phyloP scores from a whole-genome alignment of 2,888 invertebrate species.

The Thelaira solivaga region DNA sequence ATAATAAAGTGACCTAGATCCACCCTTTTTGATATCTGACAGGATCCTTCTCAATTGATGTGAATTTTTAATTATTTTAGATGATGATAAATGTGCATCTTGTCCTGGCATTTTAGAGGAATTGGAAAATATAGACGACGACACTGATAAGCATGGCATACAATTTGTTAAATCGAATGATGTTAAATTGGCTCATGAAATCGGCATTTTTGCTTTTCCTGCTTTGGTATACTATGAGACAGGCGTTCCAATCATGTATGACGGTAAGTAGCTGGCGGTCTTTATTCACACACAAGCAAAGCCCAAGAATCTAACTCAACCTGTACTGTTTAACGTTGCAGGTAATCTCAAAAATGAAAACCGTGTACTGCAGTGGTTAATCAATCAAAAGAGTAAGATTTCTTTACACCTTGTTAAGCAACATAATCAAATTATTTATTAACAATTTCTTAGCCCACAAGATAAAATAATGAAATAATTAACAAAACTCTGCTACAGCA shows the following conservation, averaged over 20 bases:
- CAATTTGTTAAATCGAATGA: conserved; percentile 96
- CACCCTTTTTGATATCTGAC: too few relatives aligned
- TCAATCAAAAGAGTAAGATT: conserved; percentile 96
- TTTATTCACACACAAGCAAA: neutral
- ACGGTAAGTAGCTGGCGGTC: conserved; percentile 83
- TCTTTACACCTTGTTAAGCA: conserved; percentile 24
- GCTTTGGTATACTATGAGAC: conserved; percentile 95
- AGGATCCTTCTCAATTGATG: too few relatives aligned
- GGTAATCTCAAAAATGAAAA: conserved; percentile 96
- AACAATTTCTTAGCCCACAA: too few relatives aligned
- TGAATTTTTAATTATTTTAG: too few relatives aligned
- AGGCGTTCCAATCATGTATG: conserved; percentile 95
- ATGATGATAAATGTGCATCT: conserved; percentile 90
- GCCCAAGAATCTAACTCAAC: neutral
- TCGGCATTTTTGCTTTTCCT: conserved; percentile 94
- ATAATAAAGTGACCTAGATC: too few relatives aligned
- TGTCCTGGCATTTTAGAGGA: conserved; percentile 91
- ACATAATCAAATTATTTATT: neutral
- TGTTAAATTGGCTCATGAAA: conserved; percentile 90
- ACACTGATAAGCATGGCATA: conserved; percentile 93
- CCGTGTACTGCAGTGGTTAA: conserved; percentile 96
- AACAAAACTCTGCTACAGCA: too few relatives aligned
- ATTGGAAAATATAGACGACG: conserved; percentile 93
- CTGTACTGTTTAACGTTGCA: conserved; percentile 70
- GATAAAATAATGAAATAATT: too few relatives aligned